Evolutionary conservation across 2,113 vertebrate genomes (phyloP).

Genomic region (Oncorhynchus tshawytscha): DNA sequence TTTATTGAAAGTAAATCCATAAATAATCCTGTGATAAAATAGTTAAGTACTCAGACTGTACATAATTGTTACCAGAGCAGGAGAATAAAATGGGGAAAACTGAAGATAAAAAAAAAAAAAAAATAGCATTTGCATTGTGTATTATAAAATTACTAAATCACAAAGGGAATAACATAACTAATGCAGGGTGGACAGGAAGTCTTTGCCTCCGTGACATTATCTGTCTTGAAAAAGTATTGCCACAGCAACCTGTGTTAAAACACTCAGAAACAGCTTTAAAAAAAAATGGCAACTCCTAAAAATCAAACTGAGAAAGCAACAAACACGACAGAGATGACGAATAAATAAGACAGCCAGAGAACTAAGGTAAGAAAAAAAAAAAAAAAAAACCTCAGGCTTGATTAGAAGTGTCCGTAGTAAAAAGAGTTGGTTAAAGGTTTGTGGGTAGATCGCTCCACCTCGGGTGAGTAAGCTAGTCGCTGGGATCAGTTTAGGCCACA

Average conservation of each 20-base stretch:
- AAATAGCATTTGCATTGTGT: slow-evolving; percentile 76
- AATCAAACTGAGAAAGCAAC: slow-evolving; percentile 28
- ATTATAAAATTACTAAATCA: slow-evolving; percentile 64
- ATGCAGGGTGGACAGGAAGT: slow-evolving; percentile 65
- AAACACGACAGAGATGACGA: slow-evolving; percentile 36
- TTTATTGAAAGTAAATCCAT: slow-evolving; percentile 99
- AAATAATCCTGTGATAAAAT: slow-evolving; percentile 99
- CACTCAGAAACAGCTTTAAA: slow-evolving; percentile 28
- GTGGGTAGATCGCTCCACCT: slow-evolving; percentile 51
- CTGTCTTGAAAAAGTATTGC: slow-evolving; percentile 3
- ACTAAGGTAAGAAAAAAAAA: slow-evolving; percentile 38
- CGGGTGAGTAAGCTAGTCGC: slow-evolving; percentile 21
- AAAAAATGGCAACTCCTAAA: slow-evolving; percentile 60
- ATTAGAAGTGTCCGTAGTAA: slow-evolving; percentile 69
- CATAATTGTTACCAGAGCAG: slow-evolving; percentile 92
- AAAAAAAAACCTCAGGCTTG: slow-evolving; percentile 87
- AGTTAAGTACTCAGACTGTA: slow-evolving; percentile 96
- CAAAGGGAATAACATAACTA: slow-evolving; percentile 59
- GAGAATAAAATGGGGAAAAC: slow-evolving; percentile 76
- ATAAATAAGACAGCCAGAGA: slow-evolving; percentile 63
- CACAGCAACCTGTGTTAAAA: slow-evolving; percentile 51
- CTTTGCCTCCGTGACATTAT: slow-evolving; percentile 46
- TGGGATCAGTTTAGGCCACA: slow-evolving; percentile 55
- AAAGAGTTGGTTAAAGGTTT: slow-evolving; percentile 49
- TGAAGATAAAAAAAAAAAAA: slow-evolving; percentile 72